Conservation (phyloP, 2,888 invertebrate genomes). For the Hemithea aestivaria region DNA sequence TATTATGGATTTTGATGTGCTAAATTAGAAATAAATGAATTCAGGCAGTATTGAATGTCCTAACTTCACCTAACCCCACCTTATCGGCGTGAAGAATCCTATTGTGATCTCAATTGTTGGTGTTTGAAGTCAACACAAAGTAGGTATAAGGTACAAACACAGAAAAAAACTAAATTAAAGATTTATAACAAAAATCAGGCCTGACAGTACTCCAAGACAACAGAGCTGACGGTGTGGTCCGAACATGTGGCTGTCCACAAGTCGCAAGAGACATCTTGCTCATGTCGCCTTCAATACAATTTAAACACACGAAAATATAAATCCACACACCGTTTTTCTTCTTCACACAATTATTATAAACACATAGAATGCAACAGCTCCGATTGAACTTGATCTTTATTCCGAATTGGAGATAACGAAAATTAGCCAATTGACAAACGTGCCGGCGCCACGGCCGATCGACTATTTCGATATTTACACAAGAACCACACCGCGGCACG, state of each 20-base stretch:
- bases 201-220: constrained; percentile 38
- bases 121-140: constrained; percentile 24
- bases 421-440: constrained; percentile 71
- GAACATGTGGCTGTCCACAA: constrained; percentile 66
- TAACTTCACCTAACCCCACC: constrained; percentile 65
- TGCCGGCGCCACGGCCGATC: constrained; percentile 68
- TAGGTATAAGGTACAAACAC: constrained; percentile 10
- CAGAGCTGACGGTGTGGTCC: constrained; percentile 47
- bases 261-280: constrained; percentile 60
- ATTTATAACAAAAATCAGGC: constrained; percentile 36
- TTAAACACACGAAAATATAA: constrained; percentile 43
- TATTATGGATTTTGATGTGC: no score
- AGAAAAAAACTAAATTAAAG: constrained; percentile 21
- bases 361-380: constrained; percentile 34
- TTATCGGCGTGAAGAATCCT: constrained; percentile 42
- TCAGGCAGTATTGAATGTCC: constrained; percentile 1
- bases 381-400: constrained; percentile 46
- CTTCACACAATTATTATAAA: constrained; percentile 38
- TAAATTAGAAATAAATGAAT: neutral
- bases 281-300: constrained; percentile 42
- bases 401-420: constrained; percentile 48
- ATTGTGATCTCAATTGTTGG: constrained; percentile 30
- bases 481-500: constrained; percentile 57
- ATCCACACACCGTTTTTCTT: constrained; percentile 43
- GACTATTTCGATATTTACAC: constrained; percentile 62